Conservation (phyloP, 1,140 invertebrate species). For the Lasaia peninsularis region DNA sequence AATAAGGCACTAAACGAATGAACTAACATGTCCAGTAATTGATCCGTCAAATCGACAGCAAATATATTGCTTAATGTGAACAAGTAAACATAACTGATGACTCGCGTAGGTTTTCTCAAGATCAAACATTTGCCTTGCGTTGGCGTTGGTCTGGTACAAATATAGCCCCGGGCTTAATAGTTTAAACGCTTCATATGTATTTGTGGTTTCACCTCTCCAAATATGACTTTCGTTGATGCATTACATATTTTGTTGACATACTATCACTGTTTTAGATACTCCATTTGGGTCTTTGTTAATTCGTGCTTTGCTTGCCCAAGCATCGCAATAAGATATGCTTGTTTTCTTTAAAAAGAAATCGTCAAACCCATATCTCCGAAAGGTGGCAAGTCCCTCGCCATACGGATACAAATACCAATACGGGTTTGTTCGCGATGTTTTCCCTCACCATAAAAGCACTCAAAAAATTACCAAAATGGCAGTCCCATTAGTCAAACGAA, state of each 20-base stretch:
- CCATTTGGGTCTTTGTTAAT: no score
- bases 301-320: no score
- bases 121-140: constrained; percentile 4
- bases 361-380: no score
- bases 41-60: neutral
- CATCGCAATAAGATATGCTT: no score
- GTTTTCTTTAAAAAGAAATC: no score
- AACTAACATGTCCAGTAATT: neutral
- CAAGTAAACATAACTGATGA: neutral
- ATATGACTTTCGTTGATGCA: constrained; percentile 2
- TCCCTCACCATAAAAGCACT: no score
- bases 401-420: no score
- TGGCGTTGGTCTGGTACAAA: constrained; percentile 3
- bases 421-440: no score
- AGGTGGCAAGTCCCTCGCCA: no score
- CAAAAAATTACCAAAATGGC: no score
- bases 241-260: neutral
- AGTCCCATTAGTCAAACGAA: no score
- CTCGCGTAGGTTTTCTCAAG: neutral
- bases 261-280: neutral
- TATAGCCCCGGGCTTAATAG: constrained; percentile 4
- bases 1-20: no score
- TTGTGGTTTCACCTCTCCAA: constrained; percentile 4
- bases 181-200: constrained; percentile 3
- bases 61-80: neutral